phyloP scores from a whole-genome alignment of 2,797 vertebrate genomes.

The Protonibea diacanthus region DNA sequence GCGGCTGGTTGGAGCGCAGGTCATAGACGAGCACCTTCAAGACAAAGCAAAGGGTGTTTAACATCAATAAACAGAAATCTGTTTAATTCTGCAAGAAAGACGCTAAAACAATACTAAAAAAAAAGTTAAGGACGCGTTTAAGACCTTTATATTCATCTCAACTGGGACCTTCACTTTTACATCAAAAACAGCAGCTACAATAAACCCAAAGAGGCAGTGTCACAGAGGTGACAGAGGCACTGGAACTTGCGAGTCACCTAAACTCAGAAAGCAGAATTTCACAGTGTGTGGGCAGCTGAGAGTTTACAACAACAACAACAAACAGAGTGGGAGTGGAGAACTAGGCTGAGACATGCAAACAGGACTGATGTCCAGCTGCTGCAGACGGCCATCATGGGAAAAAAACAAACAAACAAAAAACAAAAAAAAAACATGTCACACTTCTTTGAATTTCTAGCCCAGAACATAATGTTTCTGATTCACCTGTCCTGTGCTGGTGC shows the following conservation, averaged over 20 bases:
- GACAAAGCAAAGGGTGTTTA: background rate
- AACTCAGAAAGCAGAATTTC: conserved; percentile 4
- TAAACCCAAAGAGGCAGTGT: background rate
- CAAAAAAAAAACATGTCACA: background rate
- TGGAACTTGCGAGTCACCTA: conserved; percentile 1
- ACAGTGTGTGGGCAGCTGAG: conserved; percentile 20
- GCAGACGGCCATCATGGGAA: background rate
- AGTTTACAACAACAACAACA: conserved; percentile 13
- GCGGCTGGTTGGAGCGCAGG: conserved; percentile 92
- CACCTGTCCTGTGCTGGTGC: conserved; percentile 97
- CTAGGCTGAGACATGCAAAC: background rate
- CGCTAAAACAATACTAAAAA: background rate
- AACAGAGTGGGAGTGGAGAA: background rate
- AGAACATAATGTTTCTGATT: background rate
- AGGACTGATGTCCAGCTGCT: background rate
- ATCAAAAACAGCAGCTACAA: background rate
- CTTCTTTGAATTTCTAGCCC: background rate
- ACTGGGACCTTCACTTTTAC: background rate
- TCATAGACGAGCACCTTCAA: conserved; percentile 93
- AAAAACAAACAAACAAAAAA: no score
- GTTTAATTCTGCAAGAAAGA: background rate
- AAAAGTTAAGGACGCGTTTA: background rate
- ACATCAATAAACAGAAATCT: background rate
- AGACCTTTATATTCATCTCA: background rate
- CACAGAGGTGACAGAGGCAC: background rate